phyloP scores from a whole-genome alignment of 2,888 invertebrate species.

The Steinernema scapterisci region DNA sequence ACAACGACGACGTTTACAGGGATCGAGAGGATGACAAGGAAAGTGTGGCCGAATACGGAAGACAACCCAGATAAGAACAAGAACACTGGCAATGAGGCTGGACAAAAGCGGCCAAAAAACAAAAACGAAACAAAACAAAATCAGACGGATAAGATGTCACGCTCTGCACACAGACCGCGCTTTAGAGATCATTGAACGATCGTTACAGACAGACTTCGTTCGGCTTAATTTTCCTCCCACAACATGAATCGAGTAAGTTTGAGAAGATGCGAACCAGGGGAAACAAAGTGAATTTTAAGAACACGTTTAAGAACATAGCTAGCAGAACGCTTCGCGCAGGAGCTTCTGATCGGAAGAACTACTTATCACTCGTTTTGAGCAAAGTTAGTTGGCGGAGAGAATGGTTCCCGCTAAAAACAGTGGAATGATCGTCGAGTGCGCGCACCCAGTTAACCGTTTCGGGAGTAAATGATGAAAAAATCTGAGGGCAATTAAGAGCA shows the following conservation, averaged over 20 bases:
- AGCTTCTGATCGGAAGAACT: neutral
- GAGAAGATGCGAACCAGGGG: neutral
- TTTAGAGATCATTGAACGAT: constrained; percentile 20
- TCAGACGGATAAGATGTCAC: neutral
- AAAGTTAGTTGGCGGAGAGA: neutral
- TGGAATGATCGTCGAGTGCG: constrained; percentile 12
- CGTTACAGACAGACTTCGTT: neutral
- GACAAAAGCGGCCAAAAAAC: neutral
- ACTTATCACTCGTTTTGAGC: constrained; percentile 2
- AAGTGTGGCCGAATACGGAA: neutral
- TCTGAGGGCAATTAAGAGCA: constrained; percentile 18
- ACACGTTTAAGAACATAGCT: neutral
- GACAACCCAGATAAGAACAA: constrained; percentile 18
- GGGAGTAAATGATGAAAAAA: neutral
- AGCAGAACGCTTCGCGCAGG: too few species aligned
- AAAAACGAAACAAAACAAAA: neutral
- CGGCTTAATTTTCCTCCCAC: neutral
- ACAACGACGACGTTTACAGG: neutral
- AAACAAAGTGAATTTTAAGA: constrained; percentile 16
- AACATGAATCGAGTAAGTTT: neutral
- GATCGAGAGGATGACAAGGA: neutral
- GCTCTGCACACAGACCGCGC: neutral
- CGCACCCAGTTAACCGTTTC: constrained; percentile 10
- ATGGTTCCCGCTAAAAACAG: neutral
- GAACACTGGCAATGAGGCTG: constrained; percentile 16